phyloP scores from a whole-genome alignment of 1,140 invertebrate species.

The Aporrectodea caliginosa region DNA sequence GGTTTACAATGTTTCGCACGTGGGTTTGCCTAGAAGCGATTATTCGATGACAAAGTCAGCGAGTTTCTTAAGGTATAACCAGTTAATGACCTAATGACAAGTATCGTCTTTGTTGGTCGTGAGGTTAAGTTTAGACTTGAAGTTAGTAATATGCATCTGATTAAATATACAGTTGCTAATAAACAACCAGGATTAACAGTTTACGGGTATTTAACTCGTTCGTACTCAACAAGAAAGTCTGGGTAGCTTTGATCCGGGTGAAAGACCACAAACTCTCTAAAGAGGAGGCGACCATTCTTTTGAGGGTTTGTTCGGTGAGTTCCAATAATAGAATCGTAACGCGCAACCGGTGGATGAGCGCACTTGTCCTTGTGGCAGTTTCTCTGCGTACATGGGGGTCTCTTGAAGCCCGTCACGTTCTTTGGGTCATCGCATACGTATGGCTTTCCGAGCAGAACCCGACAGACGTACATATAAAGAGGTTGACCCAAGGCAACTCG shows the following conservation, averaged over 20 bases:
- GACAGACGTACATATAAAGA: constrained; percentile 1
- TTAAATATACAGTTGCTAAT: not conserved
- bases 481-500: not conserved
- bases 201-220: not conserved
- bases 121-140: not conserved
- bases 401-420: not conserved
- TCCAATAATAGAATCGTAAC: constrained; percentile 24
- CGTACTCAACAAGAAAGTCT: constrained; percentile 19
- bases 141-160: not conserved
- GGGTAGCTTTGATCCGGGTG: constrained; percentile 16
- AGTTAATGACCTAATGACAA: not conserved
- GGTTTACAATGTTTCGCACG: too few species aligned
- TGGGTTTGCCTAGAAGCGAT: too few species aligned
- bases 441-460: constrained; percentile 9
- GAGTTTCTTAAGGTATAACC: not conserved
- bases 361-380: not conserved
- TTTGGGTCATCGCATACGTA: constrained; percentile 3
- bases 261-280: constrained; percentile 25
- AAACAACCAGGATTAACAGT: not conserved
- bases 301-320: constrained; percentile 16
- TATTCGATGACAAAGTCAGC: not conserved
- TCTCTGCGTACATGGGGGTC: not conserved
- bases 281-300: not conserved
- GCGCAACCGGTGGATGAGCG: not conserved
- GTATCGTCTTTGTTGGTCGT: too few species aligned